A percentile compares a stretch with the other conserved stretches of the same genome.
These are phyloP conservation scores for Drosophila parabipectinata DNA, from an alignment of 1,140 invertebrate species.

Conservation along the genomic window DNA sequence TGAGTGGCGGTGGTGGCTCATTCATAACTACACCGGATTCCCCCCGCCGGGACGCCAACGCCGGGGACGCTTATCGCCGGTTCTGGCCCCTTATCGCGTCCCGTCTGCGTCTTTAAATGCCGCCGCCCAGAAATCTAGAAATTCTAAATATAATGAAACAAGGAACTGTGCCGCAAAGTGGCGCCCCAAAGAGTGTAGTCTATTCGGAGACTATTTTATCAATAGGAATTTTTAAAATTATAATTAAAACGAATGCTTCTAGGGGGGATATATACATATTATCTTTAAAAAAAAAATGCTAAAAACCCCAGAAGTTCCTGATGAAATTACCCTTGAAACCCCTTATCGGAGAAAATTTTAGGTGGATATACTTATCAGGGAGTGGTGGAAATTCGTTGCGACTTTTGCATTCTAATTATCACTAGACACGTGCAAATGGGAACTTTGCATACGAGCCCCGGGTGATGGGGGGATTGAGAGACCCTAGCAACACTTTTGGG, in stretches of 20 bases:
- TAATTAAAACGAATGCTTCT: too few species aligned
- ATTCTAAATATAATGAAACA: conserved; percentile 48
- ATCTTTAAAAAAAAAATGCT: too few species aligned
- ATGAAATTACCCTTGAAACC: background rate
- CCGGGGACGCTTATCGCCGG: conserved; percentile 16
- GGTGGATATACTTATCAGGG: conserved; percentile 12
- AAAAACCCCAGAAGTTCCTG: too few species aligned
- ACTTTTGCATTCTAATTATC: conserved; percentile 39
- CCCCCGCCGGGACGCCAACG: conserved; percentile 1
- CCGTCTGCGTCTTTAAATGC: conserved; percentile 42
- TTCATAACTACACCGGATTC: conserved; percentile 51
- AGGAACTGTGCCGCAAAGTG: conserved; percentile 9
- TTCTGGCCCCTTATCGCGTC: conserved; percentile 16
- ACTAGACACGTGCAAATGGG: conserved; percentile 30
- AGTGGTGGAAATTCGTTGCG: conserved; percentile 25
- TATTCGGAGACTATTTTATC: conserved; percentile 7
- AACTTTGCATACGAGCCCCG: conserved; percentile 9
- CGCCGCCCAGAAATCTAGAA: conserved; percentile 32
- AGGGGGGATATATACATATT: too few species aligned
- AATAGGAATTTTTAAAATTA: background rate
- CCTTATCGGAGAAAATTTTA: background rate
- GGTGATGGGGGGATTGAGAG: background rate
- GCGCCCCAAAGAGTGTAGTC: background rate
- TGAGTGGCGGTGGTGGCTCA: conserved; percentile 25
- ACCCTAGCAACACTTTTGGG: conserved; percentile 20